These are phyloP conservation scores for Cricetomys ansorgei DNA, from an alignment of 2,113 vertebrate species.

Conservation along the genomic window DNA sequence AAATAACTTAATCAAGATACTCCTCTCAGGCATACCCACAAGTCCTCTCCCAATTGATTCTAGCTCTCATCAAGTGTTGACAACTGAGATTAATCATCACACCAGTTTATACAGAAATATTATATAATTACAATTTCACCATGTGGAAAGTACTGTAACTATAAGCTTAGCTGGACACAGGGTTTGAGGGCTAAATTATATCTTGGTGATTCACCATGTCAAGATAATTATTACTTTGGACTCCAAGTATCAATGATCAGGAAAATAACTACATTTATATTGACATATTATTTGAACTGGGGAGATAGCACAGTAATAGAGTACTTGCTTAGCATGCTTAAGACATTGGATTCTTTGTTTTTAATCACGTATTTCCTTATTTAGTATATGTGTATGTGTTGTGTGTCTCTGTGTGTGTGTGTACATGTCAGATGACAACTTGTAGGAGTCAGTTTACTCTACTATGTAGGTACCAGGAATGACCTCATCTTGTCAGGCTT, in stretches of 20 bases:
- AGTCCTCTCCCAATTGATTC: background rate
- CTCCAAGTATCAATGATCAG: background rate
- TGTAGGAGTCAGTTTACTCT: background rate
- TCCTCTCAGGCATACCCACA: background rate
- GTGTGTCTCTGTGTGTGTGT: background rate
- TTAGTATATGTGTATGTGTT: background rate
- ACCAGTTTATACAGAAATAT: background rate
- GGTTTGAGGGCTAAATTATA: background rate
- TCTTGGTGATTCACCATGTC: background rate
- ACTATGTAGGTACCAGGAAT: background rate
- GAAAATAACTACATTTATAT: background rate
- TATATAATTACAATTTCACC: background rate
- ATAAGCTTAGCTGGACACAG: background rate
- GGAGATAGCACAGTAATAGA: background rate
- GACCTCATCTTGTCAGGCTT: background rate
- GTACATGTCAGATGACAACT: background rate
- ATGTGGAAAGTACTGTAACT: background rate
- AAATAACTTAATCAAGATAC: background rate
- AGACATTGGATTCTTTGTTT: background rate
- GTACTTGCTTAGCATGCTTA: background rate
- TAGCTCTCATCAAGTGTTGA: background rate
- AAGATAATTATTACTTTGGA: slow-evolving; percentile 37
- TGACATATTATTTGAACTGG: slow-evolving; percentile 34
- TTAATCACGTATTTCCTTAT: background rate
- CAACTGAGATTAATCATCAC: background rate